Percentiles rank a stretch among this genome's conserved stretches.
These are phyloP conservation scores for Noctua pronuba DNA, from an alignment of 2,888 invertebrate species.

Conservation along the genomic window DNA sequence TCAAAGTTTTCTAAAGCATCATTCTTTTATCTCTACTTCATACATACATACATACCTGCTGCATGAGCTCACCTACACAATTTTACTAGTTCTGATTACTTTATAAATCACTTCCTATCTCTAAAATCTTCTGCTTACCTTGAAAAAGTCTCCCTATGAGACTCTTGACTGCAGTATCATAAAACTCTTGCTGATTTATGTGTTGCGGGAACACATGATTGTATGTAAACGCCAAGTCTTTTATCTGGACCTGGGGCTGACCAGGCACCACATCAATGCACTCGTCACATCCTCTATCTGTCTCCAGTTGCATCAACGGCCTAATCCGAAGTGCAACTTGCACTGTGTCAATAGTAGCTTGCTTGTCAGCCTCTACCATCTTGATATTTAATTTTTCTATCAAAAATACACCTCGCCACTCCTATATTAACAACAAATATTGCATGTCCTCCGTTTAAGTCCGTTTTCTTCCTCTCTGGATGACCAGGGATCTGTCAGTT, in stretches of 20 bases:
- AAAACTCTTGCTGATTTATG: slow-evolving; percentile 93
- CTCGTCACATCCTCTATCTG: slow-evolving; percentile 93
- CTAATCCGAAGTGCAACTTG: slow-evolving; percentile 96
- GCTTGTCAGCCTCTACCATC: slow-evolving; percentile 82
- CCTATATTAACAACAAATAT: slow-evolving; percentile 47
- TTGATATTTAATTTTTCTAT: slow-evolving; percentile 61
- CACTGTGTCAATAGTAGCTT: slow-evolving; percentile 89
- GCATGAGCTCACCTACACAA: not conserved
- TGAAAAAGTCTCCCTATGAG: slow-evolving; percentile 94
- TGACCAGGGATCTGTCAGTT: slow-evolving; percentile 68
- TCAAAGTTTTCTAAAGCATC: not conserved
- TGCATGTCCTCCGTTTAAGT: slow-evolving; percentile 68
- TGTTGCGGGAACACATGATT: slow-evolving; percentile 95
- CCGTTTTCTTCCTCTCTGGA: slow-evolving; percentile 61
- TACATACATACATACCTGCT: not conserved
- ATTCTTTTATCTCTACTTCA: not conserved
- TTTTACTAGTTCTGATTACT: not conserved
- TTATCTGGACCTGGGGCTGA: slow-evolving; percentile 93
- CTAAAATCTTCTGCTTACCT: slow-evolving; percentile 81
- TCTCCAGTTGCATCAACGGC: slow-evolving; percentile 94
- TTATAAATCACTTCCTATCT: not conserved
- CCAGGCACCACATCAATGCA: slow-evolving; percentile 92
- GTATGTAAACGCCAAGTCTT: slow-evolving; percentile 94
- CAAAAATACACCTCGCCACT: slow-evolving; percentile 59
- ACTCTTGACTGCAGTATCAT: slow-evolving; percentile 92